Evolutionary conservation across 2,797 vertebrate species (phyloP).

Genomic region (Pipistrellus pygmaeus): DNA sequence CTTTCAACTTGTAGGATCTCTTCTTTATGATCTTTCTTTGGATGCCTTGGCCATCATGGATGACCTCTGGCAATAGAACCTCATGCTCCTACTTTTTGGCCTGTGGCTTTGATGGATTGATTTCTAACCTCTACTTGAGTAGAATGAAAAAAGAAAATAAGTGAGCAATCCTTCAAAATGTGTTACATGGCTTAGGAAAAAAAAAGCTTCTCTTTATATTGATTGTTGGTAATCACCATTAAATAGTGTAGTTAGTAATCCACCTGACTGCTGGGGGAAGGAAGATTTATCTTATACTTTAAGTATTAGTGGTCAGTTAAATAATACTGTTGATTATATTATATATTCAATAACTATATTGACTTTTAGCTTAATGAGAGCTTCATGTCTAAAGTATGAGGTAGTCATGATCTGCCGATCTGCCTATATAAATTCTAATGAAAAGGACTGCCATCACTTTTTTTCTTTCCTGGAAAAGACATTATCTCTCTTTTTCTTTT

Average conservation of each 20-base stretch:
- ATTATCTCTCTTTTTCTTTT: neutral
- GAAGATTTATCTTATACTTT: slow-evolving; percentile 55
- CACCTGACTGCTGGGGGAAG: neutral
- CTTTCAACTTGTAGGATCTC: neutral
- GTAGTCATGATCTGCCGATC: neutral
- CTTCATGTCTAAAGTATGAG: slow-evolving; percentile 41
- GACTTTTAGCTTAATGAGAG: slow-evolving; percentile 69
- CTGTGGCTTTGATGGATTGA: neutral
- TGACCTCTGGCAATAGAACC: neutral
- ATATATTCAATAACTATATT: slow-evolving; percentile 31
- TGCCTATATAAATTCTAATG: neutral
- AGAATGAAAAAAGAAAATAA: slow-evolving; percentile 25
- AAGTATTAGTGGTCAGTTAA: slow-evolving; percentile 18
- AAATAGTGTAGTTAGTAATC: neutral
- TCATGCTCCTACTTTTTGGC: neutral
- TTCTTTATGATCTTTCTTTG: neutral
- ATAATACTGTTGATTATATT: slow-evolving; percentile 53
- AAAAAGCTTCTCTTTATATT: slow-evolving; percentile 10
- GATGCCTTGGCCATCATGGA: neutral
- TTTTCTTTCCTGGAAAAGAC: neutral
- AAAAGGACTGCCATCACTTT: neutral
- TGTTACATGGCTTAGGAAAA: neutral
- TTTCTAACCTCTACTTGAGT: slow-evolving; percentile 23
- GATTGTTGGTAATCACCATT: slow-evolving; percentile 34
- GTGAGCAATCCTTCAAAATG: slow-evolving; percentile 15